Percentiles rank a stretch among this genome's conserved stretches.
phyloP scores from a whole-genome alignment of 2,797 vertebrate species.

The Phrynocephalus vlangalii region DNA sequence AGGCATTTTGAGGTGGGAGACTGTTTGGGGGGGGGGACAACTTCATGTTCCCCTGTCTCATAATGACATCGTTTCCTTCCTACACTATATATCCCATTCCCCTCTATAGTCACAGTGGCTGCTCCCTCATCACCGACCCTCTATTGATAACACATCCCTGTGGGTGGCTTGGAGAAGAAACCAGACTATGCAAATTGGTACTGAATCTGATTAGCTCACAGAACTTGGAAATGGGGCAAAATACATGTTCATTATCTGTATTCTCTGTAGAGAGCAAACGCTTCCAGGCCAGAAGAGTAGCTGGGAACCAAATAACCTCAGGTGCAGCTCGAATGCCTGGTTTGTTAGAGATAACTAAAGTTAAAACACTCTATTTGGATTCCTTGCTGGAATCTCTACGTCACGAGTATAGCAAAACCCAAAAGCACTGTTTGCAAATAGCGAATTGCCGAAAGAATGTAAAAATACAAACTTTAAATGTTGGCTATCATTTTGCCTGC shows the following conservation, averaged over 20 bases:
- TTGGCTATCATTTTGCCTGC: neutral
- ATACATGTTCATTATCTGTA: neutral
- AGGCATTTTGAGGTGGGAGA: too few species aligned
- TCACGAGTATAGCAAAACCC: conserved; percentile 34
- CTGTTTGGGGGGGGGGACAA: too few species aligned
- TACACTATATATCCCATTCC: too few species aligned
- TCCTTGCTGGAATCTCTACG: conserved; percentile 16
- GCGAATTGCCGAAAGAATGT: neutral
- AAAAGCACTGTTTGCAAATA: conserved; percentile 32
- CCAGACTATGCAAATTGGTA: neutral
- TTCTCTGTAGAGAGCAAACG: neutral
- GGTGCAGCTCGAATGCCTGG: accelerated
- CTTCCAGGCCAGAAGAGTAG: neutral
- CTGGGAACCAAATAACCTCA: neutral
- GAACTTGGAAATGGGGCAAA: neutral
- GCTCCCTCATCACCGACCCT: too few species aligned
- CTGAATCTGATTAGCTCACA: neutral
- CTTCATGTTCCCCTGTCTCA: too few species aligned
- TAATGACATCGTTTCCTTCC: too few species aligned
- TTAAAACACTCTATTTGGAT: conserved; percentile 23
- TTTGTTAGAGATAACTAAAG: neutral
- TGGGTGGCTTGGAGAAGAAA: neutral
- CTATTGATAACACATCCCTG: too few species aligned
- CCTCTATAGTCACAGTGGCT: too few species aligned
- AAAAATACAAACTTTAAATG: conserved; percentile 2